These are phyloP conservation scores for Tetramorium bicarinatum DNA, from an alignment of 2,888 invertebrate genomes.

Conservation along the genomic window DNA sequence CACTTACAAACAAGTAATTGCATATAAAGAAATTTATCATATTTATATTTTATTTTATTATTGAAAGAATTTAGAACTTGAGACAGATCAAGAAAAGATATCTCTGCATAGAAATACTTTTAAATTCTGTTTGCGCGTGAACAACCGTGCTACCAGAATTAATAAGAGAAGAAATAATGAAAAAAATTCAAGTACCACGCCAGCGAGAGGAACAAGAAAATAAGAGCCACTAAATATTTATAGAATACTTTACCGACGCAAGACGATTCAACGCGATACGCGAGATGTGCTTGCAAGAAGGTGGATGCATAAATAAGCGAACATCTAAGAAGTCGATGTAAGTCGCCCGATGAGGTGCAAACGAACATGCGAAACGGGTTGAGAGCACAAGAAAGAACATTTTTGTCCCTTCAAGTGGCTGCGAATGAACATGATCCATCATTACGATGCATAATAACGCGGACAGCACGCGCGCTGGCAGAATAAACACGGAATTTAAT, in stretches of 20 bases:
- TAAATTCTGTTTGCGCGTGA: background rate
- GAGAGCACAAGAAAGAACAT: background rate
- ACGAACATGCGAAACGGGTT: background rate
- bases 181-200: slow-evolving; percentile 11
- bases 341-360: slow-evolving; percentile 4
- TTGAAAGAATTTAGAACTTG: background rate
- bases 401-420: background rate
- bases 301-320: slow-evolving; percentile 45
- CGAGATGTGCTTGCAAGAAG: slow-evolving; percentile 34
- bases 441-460: slow-evolving; percentile 30
- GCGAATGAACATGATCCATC: slow-evolving; percentile 29
- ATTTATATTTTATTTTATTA: background rate
- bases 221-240: slow-evolving; percentile 51
- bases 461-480: background rate
- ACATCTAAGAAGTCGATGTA: slow-evolving; percentile 20
- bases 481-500: slow-evolving; percentile 54
- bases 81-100: background rate
- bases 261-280: slow-evolving; percentile 35
- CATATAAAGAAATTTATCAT: slow-evolving; percentile 5
- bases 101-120: background rate
- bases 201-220: background rate
- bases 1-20: background rate
- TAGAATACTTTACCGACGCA: slow-evolving; percentile 14
- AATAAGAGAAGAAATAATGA: slow-evolving; percentile 5
- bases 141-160: slow-evolving; percentile 6